phyloP scores from a whole-genome alignment of 1,140 invertebrate genomes.

The Tetraneura akinire region DNA sequence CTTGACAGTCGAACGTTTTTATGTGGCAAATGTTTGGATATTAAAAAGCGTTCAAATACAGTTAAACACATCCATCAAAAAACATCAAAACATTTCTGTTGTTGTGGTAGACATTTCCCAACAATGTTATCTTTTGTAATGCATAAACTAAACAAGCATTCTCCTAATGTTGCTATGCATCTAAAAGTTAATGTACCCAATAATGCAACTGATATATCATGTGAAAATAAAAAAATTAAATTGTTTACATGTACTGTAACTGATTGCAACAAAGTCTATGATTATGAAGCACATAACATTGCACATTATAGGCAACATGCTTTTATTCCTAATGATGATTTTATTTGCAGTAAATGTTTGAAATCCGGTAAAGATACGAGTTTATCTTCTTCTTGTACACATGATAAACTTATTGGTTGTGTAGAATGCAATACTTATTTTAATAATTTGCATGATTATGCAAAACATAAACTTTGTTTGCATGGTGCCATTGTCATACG shows the following conservation, averaged over 20 bases:
- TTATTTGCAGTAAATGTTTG: background rate
- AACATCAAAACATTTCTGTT: background rate
- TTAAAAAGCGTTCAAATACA: background rate
- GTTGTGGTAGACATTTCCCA: background rate
- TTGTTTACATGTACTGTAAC: conserved; percentile 7
- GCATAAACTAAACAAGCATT: background rate
- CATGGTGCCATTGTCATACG: background rate
- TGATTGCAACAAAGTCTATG: background rate
- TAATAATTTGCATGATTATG: background rate
- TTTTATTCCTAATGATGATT: background rate
- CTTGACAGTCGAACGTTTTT: background rate
- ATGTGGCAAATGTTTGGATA: background rate
- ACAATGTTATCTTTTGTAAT: background rate
- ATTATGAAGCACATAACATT: background rate
- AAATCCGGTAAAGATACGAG: background rate
- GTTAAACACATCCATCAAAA: background rate
- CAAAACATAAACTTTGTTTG: background rate
- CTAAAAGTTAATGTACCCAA: background rate
- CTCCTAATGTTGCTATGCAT: background rate
- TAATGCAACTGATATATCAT: background rate
- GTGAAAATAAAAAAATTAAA: background rate
- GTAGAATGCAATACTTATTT: background rate
- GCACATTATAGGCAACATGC: background rate
- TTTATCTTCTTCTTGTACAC: background rate
- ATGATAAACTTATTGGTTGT: background rate